Evolutionary conservation across 2,113 vertebrate species (phyloP).

Genomic region (Noctilio leporinus): DNA sequence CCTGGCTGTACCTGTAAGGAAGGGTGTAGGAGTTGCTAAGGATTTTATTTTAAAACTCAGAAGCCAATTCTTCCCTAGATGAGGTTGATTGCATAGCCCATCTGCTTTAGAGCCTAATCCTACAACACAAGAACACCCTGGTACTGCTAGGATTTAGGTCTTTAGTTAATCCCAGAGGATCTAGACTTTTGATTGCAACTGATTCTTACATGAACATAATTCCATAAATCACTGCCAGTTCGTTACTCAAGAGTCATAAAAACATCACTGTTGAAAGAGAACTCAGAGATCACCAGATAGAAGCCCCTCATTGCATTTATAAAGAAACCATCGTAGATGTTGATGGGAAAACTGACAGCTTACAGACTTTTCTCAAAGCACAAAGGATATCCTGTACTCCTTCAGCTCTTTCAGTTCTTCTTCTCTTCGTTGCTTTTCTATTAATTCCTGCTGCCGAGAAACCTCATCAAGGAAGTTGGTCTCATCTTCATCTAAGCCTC

Average conservation of each 20-base stretch:
- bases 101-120: slow-evolving; percentile 19
- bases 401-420: slow-evolving; percentile 92
- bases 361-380: background rate
- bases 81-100: background rate
- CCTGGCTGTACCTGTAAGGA: background rate
- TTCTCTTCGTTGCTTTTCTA: slow-evolving; percentile 95
- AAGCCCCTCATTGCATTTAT: background rate
- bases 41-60: slow-evolving; percentile 4
- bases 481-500: slow-evolving; percentile 96
- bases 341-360: background rate
- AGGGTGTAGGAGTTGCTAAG: background rate
- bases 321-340: background rate
- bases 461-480: slow-evolving; percentile 95
- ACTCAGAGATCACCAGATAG: background rate
- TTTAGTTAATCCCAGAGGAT: slow-evolving; percentile 14
- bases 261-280: background rate
- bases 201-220: background rate
- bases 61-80: background rate
- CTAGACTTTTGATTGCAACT: background rate
- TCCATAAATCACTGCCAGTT: background rate
- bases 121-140: background rate
- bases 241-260: background rate
- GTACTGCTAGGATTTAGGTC: background rate
- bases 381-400: slow-evolving; percentile 99
- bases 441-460: slow-evolving; percentile 92